Conservation (phyloP, 2,113 vertebrate species). For the Phyllopteryx taeniolatus region DNA sequence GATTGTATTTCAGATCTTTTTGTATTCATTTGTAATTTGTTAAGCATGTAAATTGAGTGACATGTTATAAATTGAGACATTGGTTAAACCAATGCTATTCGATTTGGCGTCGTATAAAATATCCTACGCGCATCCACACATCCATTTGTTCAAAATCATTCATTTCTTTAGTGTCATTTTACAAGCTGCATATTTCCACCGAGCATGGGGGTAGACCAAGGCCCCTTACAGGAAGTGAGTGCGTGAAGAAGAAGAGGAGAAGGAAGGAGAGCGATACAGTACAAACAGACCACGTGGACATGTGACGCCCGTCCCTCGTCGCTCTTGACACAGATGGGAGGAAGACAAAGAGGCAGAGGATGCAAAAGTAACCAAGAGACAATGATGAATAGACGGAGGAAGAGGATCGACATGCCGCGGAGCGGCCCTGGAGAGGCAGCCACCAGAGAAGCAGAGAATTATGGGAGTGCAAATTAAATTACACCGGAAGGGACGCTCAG, state of each 20-base stretch:
- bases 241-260: constrained; percentile 15
- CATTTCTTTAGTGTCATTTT: not conserved
- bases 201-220: constrained; percentile 9
- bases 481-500: constrained; percentile 75
- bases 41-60: too few relatives aligned
- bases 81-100: too few relatives aligned
- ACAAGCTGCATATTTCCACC: constrained; percentile 28
- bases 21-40: too few relatives aligned
- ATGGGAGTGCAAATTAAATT: constrained; percentile 79
- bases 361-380: constrained; percentile 47
- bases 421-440: constrained; percentile 65
- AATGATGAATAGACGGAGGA: constrained; percentile 48
- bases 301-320: constrained; percentile 38
- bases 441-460: constrained; percentile 73
- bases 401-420: constrained; percentile 64
- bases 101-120: too few relatives aligned
- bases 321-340: constrained; percentile 53
- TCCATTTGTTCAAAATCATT: not conserved
- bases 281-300: constrained; percentile 18
- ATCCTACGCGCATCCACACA: not conserved
- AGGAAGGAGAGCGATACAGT: not conserved
- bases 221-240: constrained; percentile 14
- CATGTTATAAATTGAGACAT: too few relatives aligned
- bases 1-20: too few relatives aligned
- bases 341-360: constrained; percentile 47